phyloP scores from a whole-genome alignment of 37 sponge, comb jelly and placozoan species.

The Ephydatia muelleri region DNA sequence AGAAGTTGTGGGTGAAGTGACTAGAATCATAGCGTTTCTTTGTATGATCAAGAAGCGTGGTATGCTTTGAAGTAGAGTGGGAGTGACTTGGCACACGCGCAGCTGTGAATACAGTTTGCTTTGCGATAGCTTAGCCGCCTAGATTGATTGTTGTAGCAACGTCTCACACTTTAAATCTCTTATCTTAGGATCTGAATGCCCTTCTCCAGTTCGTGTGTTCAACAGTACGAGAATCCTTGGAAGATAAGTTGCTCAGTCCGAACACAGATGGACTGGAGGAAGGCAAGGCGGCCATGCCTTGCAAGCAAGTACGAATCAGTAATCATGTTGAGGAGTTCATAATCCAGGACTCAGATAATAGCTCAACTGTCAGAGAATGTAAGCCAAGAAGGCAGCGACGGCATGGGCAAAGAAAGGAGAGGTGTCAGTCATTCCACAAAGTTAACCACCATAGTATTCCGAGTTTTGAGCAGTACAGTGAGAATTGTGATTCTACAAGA shows the following conservation, averaged over 20 bases:
- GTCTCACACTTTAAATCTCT: neutral
- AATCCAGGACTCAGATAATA: neutral
- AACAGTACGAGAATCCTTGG: neutral
- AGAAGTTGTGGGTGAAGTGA: neutral
- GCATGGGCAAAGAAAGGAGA: neutral
- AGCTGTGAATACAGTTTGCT: neutral
- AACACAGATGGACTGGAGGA: neutral
- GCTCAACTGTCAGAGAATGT: neutral
- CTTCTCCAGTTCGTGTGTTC: neutral
- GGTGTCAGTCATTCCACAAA: neutral
- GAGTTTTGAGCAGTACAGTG: neutral
- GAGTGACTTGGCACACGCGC: neutral
- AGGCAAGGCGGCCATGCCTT: neutral
- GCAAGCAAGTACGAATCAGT: neutral
- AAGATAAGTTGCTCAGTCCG: neutral
- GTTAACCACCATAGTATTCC: neutral
- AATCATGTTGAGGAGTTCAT: neutral
- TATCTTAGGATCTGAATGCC: neutral
- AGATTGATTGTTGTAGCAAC: too few relatives aligned
- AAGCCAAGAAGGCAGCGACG: neutral
- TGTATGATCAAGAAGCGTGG: neutral
- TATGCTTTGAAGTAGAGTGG: slow-evolving; percentile 6
- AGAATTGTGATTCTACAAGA: neutral
- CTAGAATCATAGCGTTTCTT: neutral
- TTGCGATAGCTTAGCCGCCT: neutral